Evolutionary conservation across 2,888 invertebrate genomes (phyloP).

Genomic region (Elysia crispata): DNA sequence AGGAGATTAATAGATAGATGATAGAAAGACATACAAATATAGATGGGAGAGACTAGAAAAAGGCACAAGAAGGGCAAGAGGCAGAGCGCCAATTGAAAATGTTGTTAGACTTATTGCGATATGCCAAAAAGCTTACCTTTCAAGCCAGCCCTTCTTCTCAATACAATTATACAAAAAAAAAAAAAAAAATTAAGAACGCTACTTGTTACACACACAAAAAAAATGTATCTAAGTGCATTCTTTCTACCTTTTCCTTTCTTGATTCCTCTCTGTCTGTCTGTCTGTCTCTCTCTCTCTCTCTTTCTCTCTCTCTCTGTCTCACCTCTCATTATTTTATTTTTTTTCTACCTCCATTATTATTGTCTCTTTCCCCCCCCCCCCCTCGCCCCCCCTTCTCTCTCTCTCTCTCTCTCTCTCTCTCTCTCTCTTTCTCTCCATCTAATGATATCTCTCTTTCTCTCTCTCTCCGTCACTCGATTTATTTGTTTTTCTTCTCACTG

Average conservation of each 20-base stretch:
- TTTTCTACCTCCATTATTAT: neutral
- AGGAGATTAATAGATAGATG: no score
- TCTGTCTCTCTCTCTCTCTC: conserved; percentile 23
- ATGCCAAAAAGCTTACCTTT: no score
- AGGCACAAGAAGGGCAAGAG: no score
- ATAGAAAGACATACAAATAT: no score
- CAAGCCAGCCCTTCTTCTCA: no score
- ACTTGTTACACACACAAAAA: no score
- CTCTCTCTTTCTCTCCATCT: neutral
- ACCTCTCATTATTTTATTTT: neutral
- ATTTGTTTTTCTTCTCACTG: no score
- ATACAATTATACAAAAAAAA: no score
- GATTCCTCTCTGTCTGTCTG: neutral
- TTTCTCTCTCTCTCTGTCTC: conserved; percentile 25
- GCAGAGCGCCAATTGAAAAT: no score
- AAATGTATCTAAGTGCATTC: neutral
- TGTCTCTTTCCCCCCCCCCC: neutral
- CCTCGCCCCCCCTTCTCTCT: neutral
- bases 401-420: conserved; percentile 15
- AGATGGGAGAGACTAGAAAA: no score
- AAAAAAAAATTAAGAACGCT: no score
- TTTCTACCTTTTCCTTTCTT: neutral
- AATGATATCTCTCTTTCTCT: neutral
- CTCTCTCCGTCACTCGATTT: neutral
- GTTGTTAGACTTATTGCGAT: no score